phyloP scores from a whole-genome alignment of 2,113 vertebrate genomes.

The Scytalopus superciliaris region DNA sequence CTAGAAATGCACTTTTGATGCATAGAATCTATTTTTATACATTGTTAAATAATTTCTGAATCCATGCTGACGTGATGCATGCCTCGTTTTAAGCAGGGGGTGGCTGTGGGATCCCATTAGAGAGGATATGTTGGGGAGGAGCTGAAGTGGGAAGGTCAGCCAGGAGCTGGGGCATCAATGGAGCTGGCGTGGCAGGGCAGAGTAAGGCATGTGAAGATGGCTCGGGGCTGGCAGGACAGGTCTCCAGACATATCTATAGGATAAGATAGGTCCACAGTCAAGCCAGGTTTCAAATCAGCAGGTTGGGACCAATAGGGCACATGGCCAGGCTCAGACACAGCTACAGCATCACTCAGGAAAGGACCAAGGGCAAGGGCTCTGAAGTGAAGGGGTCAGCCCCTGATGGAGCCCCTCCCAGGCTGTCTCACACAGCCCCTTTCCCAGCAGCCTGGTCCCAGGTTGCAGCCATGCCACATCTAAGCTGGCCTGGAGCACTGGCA shows the following conservation, averaged over 20 bases:
- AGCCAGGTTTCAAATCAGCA: neutral
- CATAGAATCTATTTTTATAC: neutral
- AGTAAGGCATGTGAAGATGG: neutral
- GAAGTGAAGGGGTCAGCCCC: rapidly evolving
- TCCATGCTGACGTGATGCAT: neutral
- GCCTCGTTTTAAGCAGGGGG: neutral
- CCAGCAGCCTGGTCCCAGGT: neutral
- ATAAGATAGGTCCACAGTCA: neutral
- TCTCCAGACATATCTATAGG: neutral
- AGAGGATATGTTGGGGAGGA: rapidly evolving
- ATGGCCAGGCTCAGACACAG: rapidly evolving
- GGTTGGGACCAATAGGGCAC: neutral
- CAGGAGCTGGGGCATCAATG: rapidly evolving
- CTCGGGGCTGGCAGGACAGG: neutral
- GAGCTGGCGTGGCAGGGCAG: neutral
- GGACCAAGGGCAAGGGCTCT: rapidly evolving
- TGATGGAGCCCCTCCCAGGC: neutral
- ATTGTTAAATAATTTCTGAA: neutral
- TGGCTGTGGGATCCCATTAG: neutral
- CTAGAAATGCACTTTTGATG: neutral
- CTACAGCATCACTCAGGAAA: neutral
- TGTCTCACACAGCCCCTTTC: neutral
- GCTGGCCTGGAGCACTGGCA: neutral
- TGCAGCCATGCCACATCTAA: rapidly evolving
- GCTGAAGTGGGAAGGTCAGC: neutral